These are phyloP conservation scores for Apamea sordens DNA, from an alignment of 2,888 invertebrate genomes.

Conservation along the genomic window DNA sequence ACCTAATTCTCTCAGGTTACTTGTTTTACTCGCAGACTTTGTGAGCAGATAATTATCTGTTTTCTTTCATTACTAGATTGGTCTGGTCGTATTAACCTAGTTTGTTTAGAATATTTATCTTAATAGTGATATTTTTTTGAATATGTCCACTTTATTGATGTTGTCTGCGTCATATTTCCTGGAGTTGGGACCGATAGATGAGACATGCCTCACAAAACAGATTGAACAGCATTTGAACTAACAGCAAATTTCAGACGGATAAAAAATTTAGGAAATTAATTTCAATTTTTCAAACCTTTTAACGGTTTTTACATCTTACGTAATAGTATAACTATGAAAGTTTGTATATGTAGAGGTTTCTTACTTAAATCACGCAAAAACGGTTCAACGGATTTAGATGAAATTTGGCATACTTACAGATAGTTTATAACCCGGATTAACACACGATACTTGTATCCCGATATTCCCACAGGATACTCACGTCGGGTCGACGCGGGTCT, in stretches of 20 bases:
- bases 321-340: neutral
- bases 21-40: constrained; percentile 13
- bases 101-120: constrained; percentile 30
- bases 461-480: too few relatives aligned
- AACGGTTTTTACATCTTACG: constrained; percentile 6
- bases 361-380: too few relatives aligned
- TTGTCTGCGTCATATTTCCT: neutral
- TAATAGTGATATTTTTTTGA: constrained; percentile 2
- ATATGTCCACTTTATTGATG: constrained; percentile 39
- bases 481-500: too few relatives aligned
- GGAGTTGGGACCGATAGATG: neutral
- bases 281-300: neutral
- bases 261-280: neutral
- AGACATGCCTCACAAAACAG: constrained; percentile 1
- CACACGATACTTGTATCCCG: too few relatives aligned
- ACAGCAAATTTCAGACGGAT: constrained; percentile 8
- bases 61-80: constrained; percentile 27
- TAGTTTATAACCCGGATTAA: too few relatives aligned
- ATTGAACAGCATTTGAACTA: neutral
- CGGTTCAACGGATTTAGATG: too few relatives aligned
- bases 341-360: neutral
- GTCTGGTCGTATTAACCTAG: constrained; percentile 17
- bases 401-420: too few relatives aligned
- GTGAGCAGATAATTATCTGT: constrained; percentile 22
- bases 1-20: constrained; percentile 38